A percentile compares a stretch with the other conserved stretches of the same genome.
Conservation (phyloP, 2,113 vertebrate species). For the Oxyura jamaicensis region DNA sequence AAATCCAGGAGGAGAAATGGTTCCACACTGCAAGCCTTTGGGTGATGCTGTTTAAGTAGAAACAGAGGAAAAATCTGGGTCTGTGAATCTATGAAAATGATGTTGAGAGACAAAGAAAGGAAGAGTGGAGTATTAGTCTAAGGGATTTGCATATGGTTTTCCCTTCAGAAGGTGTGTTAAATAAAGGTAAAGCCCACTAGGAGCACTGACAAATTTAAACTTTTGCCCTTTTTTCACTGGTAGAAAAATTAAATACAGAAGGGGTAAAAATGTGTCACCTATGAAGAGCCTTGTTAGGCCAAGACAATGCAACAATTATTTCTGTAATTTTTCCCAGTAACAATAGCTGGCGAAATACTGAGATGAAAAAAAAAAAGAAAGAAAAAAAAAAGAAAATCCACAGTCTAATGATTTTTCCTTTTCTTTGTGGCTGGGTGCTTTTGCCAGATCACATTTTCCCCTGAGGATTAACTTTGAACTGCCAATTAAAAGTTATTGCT, state of each 20-base stretch:
- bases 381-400: not conserved
- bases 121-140: not conserved
- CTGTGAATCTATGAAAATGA: not conserved
- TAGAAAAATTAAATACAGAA: not conserved
- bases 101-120: not conserved
- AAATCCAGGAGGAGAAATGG: not conserved
- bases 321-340: not conserved
- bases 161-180: not conserved
- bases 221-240: not conserved
- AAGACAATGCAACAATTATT: conserved; percentile 2
- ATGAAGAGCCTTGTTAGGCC: not conserved
- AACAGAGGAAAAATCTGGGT: not conserved
- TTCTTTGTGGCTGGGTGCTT: not conserved
- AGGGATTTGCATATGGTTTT: not conserved
- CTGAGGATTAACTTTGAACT: conserved; percentile 69
- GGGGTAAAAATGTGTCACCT: not conserved
- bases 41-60: not conserved
- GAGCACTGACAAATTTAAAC: not conserved
- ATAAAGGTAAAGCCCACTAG: not conserved
- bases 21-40: not conserved
- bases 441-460: conserved; percentile 55
- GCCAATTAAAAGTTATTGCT: conserved; percentile 73
- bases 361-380: not conserved
- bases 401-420: not conserved
- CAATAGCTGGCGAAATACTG: not conserved